These are phyloP conservation scores for Tachystola acroxantha DNA, from an alignment of 2,888 invertebrate species.

Conservation along the genomic window DNA sequence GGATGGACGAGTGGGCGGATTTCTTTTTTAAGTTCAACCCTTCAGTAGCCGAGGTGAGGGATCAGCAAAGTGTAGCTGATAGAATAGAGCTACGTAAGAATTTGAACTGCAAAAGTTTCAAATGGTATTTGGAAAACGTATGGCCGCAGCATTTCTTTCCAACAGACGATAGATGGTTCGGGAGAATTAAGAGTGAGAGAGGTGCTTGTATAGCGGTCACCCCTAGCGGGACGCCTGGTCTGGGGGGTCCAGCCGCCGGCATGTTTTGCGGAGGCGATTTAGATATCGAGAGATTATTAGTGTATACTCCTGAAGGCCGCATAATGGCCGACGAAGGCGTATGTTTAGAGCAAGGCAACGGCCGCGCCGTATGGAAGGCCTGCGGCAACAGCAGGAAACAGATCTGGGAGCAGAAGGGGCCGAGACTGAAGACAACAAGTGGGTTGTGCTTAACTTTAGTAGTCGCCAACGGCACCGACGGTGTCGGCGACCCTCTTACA, in stretches of 20 bases:
- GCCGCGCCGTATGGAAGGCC: slow-evolving; percentile 83
- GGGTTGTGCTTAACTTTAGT: slow-evolving; percentile 54
- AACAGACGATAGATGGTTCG: slow-evolving; percentile 90
- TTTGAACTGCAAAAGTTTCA: slow-evolving; percentile 90
- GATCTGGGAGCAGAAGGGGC: slow-evolving; percentile 81
- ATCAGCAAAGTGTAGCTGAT: slow-evolving; percentile 79
- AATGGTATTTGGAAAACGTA: slow-evolving; percentile 95
- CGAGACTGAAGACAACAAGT: slow-evolving; percentile 48
- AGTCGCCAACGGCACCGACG: slow-evolving; percentile 33
- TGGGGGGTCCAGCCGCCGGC: slow-evolving; percentile 84
- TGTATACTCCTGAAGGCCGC: slow-evolving; percentile 82
- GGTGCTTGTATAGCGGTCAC: slow-evolving; percentile 56
- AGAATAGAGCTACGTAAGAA: slow-evolving; percentile 83
- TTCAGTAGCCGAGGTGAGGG: slow-evolving; percentile 77
- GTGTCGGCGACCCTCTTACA: slow-evolving; percentile 64
- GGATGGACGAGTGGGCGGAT: slow-evolving; percentile 98
- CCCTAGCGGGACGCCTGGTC: slow-evolving; percentile 79
- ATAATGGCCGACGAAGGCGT: slow-evolving; percentile 93
- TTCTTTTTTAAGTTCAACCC: slow-evolving; percentile 94
- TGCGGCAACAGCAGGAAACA: slow-evolving; percentile 83
- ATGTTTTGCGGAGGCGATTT: slow-evolving; percentile 80
- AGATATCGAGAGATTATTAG: slow-evolving; percentile 83
- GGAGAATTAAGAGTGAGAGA: slow-evolving; percentile 82
- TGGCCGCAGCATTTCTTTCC: slow-evolving; percentile 99
- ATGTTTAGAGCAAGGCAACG: slow-evolving; percentile 85